Conservation (phyloP, 2,888 invertebrate genomes). For the Thumatha senex region DNA sequence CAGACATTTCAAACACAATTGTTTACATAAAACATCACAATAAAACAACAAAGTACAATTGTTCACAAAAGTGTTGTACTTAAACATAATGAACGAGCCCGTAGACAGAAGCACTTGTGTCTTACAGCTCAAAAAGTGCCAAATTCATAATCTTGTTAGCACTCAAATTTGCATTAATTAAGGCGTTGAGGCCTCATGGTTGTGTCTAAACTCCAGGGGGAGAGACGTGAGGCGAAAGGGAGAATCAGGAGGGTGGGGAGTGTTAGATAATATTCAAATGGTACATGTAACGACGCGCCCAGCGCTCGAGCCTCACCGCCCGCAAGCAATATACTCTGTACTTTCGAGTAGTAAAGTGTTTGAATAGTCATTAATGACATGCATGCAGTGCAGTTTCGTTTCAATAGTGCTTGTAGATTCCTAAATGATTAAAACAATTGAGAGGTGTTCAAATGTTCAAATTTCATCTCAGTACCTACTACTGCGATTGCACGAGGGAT, state of each 20-base stretch:
- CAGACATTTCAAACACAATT: background rate
- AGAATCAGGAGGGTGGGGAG: constrained; percentile 37
- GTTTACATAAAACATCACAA: constrained; percentile 6
- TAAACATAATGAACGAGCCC: constrained; percentile 31
- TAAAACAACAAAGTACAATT: constrained; percentile 35
- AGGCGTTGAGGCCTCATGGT: constrained; percentile 71
- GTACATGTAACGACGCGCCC: constrained; percentile 81
- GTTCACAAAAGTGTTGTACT: constrained; percentile 36
- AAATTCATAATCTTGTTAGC: constrained; percentile 83
- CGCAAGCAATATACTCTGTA: constrained; percentile 78
- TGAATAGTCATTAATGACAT: background rate
- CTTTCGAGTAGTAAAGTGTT: constrained; percentile 39
- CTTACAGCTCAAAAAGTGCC: constrained; percentile 68
- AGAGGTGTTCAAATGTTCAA: no score
- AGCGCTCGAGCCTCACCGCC: constrained; percentile 67
- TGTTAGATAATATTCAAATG: constrained; percentile 83
- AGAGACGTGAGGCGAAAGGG: constrained; percentile 31
- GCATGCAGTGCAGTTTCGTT: no score
- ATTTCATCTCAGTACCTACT: no score
- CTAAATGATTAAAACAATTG: no score
- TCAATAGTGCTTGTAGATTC: no score
- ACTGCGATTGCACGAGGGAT: no score
- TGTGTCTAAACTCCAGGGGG: constrained; percentile 67
- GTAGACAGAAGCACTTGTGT: constrained; percentile 56
- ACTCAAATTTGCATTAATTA: constrained; percentile 84